Base-by-base conservation (phyloP, 64 coral and sea anemone genomes). In the Platygyra sinensis region DNA sequence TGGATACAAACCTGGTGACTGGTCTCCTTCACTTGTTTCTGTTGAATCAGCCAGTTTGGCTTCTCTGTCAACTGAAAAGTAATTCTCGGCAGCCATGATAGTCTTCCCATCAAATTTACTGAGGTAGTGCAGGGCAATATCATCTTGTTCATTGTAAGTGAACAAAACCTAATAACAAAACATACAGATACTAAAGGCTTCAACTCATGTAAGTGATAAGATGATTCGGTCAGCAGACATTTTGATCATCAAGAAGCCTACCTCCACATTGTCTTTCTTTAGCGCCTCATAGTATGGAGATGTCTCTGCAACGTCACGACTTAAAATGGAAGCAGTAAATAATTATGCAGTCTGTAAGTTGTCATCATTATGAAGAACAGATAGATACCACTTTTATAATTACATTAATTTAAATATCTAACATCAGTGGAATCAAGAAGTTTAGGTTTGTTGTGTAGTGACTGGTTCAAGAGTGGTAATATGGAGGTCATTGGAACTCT, bases 121-220 rank as follows among this genome's bases (percentile, higher is more conserved):
- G 4, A 96, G 87, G 24, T 96, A 96, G 33, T 96, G 94, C 20
- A 96, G 20, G 1, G 89, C 76, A 13, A 96, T 55, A 42, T 96
- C 94, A 83, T 96, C 94, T 96, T 96, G 94, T 16, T 96, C 94
- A 80, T 96, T 96, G 67, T 96, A 96, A 3, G 91, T 93, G 55
- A 96, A 96, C 67, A 96, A 87, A 64, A 96, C 94, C 94, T 96
- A 46, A 29, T 8, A 8, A 18, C 10, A 75, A 24, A 57, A 59
- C 38, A 74, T 30, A 54, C 19, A 64, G 62, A 57, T 18, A 83
- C 18, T 4, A 8, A 80, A 46, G 42, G 42, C 42, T 46, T 46
- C 5, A 46, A 46, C 42, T 6, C 42, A 46, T 8, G 42, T 46
- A 46, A 46, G n/a, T n/a, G 42, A 46, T 46, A 46, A 46, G 42